Evolutionary conservation across 2,113 vertebrate species (phyloP).

Genomic region (Alligator mississippiensis): DNA sequence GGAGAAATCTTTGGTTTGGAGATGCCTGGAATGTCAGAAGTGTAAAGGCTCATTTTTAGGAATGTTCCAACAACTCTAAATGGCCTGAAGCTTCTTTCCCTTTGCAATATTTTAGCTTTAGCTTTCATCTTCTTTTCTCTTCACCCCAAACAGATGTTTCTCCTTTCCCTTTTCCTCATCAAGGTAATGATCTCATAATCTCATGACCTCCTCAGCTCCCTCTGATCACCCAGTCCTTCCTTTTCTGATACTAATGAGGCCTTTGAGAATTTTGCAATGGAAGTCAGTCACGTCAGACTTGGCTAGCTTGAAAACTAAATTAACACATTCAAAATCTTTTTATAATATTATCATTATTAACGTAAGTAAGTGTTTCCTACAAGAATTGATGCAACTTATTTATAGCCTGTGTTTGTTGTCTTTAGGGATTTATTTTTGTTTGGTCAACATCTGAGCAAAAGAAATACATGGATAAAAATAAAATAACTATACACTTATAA

Average conservation of each 20-base stretch:
- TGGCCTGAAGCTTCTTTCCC: background rate
- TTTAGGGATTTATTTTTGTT: too few species aligned
- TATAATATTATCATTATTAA: too few species aligned
- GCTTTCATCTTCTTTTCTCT: background rate
- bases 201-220: background rate
- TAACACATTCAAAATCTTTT: background rate
- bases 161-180: background rate
- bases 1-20: background rate
- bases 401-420: too few species aligned
- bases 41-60: background rate
- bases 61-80: background rate
- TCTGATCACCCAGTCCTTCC: background rate
- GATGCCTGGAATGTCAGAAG: background rate
- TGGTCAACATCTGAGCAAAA: too few species aligned
- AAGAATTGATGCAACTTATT: too few species aligned
- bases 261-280: background rate
- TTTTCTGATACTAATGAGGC: background rate
- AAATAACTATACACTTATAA: too few species aligned
- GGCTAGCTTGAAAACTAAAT: background rate
- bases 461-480: too few species aligned
- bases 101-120: background rate
- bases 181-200: background rate
- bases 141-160: background rate
- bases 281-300: background rate
- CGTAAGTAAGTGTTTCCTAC: too few species aligned